These are phyloP conservation scores for Trachythela sp. DNA, from an alignment of 64 coral and sea anemone species.

Conservation along the genomic window DNA sequence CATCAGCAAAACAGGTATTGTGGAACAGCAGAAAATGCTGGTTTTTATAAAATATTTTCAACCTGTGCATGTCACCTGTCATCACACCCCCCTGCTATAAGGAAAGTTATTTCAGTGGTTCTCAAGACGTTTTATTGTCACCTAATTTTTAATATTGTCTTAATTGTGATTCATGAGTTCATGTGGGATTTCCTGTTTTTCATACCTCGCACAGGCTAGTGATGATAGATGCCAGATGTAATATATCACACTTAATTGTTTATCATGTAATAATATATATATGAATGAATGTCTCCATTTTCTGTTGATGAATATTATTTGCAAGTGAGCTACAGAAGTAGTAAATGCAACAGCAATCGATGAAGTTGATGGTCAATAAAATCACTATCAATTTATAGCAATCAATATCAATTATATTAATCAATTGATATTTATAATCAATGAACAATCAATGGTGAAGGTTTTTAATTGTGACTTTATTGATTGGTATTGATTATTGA, in stretches of 20 bases:
- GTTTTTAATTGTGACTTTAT: too few relatives aligned
- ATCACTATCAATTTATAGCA: too few relatives aligned
- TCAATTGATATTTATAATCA: too few relatives aligned
- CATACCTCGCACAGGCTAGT: background rate
- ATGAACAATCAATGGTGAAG: too few relatives aligned
- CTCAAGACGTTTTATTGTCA: background rate
- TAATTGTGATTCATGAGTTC: background rate
- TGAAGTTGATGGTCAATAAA: too few relatives aligned
- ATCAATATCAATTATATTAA: too few relatives aligned
- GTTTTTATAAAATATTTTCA: background rate
- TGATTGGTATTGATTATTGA: too few relatives aligned
- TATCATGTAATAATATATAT: background rate
- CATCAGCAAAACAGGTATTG: constrained; percentile 6
- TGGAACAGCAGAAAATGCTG: background rate
- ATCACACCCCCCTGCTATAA: background rate
- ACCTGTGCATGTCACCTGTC: background rate
- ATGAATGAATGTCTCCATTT: too few relatives aligned
- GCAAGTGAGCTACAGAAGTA: too few relatives aligned
- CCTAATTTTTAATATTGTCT: too few relatives aligned
- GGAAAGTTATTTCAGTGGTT: background rate
- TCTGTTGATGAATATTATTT: too few relatives aligned
- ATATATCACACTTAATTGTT: background rate
- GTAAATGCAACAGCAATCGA: too few relatives aligned
- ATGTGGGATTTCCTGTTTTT: background rate
- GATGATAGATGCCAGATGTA: background rate